Evolutionary conservation across 2,113 vertebrate genomes (phyloP).

Genomic region (Vulpes lagopus): DNA sequence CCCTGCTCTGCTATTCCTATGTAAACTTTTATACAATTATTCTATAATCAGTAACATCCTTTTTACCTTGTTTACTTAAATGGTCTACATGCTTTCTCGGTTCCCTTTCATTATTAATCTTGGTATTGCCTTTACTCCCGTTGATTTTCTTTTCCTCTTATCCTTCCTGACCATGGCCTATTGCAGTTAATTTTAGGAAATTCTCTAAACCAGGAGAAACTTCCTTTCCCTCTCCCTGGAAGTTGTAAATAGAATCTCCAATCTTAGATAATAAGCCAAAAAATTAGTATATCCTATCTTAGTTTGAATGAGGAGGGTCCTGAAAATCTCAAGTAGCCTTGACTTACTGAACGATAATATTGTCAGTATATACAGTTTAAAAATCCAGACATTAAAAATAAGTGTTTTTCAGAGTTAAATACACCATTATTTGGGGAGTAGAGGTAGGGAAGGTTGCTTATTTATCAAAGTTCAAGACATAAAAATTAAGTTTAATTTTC

Average conservation of each 20-base stretch:
- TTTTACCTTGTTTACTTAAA: neutral
- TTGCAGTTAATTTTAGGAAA: conserved; percentile 38
- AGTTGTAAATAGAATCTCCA: neutral
- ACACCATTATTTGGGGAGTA: neutral
- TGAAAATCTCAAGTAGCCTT: conserved; percentile 22
- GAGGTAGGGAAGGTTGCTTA: neutral
- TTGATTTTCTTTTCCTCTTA: neutral
- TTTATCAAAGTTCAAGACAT: conserved; percentile 35
- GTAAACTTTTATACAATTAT: neutral
- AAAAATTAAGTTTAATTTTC: conserved; percentile 59
- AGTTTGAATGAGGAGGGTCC: neutral
- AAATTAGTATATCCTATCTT: neutral
- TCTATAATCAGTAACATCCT: neutral
- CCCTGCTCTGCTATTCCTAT: neutral
- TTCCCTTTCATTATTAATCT: neutral
- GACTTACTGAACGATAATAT: neutral
- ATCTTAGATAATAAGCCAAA: neutral
- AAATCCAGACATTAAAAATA: conserved; percentile 8
- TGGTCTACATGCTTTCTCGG: neutral
- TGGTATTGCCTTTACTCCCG: neutral
- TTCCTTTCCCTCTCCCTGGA: neutral
- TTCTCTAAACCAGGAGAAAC: neutral
- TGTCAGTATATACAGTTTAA: neutral
- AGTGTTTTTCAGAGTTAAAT: conserved; percentile 28
- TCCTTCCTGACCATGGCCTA: neutral